phyloP scores from a whole-genome alignment of 2,888 invertebrate genomes.

The Salpingus planirostris region DNA sequence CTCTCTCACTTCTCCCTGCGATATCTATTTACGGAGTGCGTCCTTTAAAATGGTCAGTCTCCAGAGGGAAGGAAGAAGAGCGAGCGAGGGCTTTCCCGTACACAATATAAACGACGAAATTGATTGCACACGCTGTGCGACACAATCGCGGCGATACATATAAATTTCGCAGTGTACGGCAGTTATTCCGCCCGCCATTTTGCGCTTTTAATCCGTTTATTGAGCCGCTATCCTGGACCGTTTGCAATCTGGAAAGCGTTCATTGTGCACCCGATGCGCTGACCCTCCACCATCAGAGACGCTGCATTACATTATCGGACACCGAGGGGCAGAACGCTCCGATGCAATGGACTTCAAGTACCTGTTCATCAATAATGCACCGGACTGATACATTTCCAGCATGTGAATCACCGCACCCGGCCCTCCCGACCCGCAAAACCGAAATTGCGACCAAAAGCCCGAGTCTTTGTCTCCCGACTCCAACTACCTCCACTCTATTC shows the following conservation, averaged over 20 bases:
- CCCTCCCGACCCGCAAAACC: too few relatives aligned
- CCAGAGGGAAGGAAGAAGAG: too few relatives aligned
- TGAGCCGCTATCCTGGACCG: too few relatives aligned
- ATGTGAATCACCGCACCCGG: slow-evolving; percentile 32
- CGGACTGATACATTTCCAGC: slow-evolving; percentile 35
- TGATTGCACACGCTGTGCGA: slow-evolving; percentile 40
- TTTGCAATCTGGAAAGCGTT: slow-evolving; percentile 10
- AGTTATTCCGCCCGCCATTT: too few relatives aligned
- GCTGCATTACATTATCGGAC: slow-evolving; percentile 28
- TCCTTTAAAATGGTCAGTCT: slow-evolving; percentile 43
- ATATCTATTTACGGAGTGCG: slow-evolving; percentile 40
- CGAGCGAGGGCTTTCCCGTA: slow-evolving; percentile 25
- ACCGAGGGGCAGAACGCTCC: slow-evolving; percentile 13
- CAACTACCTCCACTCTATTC: too few relatives aligned
- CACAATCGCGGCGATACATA: slow-evolving; percentile 38
- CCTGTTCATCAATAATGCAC: slow-evolving; percentile 42
- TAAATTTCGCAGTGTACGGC: slow-evolving; percentile 32
- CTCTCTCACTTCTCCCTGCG: not conserved
- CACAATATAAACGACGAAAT: slow-evolving; percentile 40
- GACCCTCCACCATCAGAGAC: slow-evolving; percentile 19
- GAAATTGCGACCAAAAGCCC: too few relatives aligned
- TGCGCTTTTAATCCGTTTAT: too few relatives aligned
- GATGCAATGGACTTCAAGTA: slow-evolving; percentile 34
- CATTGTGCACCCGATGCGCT: slow-evolving; percentile 13
- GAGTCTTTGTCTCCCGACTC: too few relatives aligned